Evolutionary conservation across 2,888 invertebrate species (phyloP), one percentile per base, ranked within the genome.

Genomic region (Iselma pallidipennis): DNA sequence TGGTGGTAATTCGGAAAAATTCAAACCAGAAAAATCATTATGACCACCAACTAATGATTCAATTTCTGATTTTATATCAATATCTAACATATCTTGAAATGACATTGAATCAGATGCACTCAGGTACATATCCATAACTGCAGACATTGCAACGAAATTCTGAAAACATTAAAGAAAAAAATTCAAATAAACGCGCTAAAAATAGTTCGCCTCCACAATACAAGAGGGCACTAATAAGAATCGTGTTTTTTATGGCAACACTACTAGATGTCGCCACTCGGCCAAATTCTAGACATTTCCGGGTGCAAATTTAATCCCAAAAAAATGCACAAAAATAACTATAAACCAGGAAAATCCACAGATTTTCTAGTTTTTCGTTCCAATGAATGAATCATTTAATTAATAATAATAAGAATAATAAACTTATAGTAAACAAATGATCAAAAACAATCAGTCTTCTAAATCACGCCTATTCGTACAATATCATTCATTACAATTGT

Each of bases 71-170:
- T 93, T 92, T 66, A 95, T 93, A 78, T 95, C 95, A 80, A 92
- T 90, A 77, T 95, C 94, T 68, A 95, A 86, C 91, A 95, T 93
- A 77, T 95, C 95, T 80, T 94, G 93, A 75, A 95, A 87, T 54
- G 93, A 91, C 78, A 85, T 76, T 53, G 85, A 84, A 72, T 85
- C 85, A 10, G 78, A 75, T 37, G 83, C 81, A 66, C 81, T 83
- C 66, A 85, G 79, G 70, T 83, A 84, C 76, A 84, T 83, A 72
- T 85, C 85, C 85, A 85, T 85, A 58, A 76, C 77, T 31, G 83
- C 73, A 51, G 80, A 80, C 77, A 79, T 80, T 59, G 59, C 65
- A 16, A 31, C 61, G 31, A 49, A 52, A 9, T 57, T 45, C 61
- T 59, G 54, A 4, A 59, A 57, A n/a, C n/a, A 55, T 14, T 28